phyloP scores from a whole-genome alignment of 1,140 invertebrate species.

The Idris sp. region DNA sequence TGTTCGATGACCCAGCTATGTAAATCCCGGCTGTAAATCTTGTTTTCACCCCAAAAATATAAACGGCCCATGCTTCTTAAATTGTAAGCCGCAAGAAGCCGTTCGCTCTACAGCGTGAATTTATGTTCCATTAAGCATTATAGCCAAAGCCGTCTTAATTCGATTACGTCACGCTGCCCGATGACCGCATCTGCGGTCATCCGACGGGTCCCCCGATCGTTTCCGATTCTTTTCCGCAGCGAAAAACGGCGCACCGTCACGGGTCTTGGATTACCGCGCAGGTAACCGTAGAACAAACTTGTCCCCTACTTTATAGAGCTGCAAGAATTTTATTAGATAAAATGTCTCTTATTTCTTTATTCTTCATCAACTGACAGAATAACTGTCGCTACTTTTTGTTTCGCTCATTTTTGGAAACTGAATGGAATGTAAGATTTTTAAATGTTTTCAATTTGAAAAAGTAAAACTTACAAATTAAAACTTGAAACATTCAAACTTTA shows the following conservation, averaged over 20 bases:
- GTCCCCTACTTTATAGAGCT: too few relatives aligned
- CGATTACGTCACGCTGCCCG: conserved; percentile 42
- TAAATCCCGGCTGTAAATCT: conserved; percentile 41
- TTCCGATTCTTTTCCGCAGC: conserved; percentile 22
- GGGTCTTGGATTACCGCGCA: conserved; percentile 28
- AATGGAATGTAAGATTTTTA: too few relatives aligned
- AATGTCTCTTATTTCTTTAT: too few relatives aligned
- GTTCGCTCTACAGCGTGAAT: conserved; percentile 36
- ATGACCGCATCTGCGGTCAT: conserved; percentile 47
- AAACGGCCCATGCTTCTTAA: conserved; percentile 42
- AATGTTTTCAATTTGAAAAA: too few relatives aligned
- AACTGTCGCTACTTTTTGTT: too few relatives aligned
- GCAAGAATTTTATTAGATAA: too few relatives aligned
- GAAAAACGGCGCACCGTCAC: conserved; percentile 10
- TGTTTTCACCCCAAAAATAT: conserved; percentile 36
- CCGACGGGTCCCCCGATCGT: conserved; percentile 10
- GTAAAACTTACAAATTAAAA: too few relatives aligned
- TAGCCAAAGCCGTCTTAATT: conserved; percentile 55
- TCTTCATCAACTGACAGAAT: too few relatives aligned
- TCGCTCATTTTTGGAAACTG: too few relatives aligned
- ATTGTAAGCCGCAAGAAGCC: conserved; percentile 37
- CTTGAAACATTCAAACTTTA: too few relatives aligned
- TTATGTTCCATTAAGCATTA: conserved; percentile 62
- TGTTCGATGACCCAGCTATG: conserved; percentile 8
- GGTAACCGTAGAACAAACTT: too few relatives aligned